A percentile compares a stretch with the other conserved stretches of the same genome.
phyloP scores from a whole-genome alignment of 2,113 vertebrate genomes.

The Oryzias javanicus region DNA sequence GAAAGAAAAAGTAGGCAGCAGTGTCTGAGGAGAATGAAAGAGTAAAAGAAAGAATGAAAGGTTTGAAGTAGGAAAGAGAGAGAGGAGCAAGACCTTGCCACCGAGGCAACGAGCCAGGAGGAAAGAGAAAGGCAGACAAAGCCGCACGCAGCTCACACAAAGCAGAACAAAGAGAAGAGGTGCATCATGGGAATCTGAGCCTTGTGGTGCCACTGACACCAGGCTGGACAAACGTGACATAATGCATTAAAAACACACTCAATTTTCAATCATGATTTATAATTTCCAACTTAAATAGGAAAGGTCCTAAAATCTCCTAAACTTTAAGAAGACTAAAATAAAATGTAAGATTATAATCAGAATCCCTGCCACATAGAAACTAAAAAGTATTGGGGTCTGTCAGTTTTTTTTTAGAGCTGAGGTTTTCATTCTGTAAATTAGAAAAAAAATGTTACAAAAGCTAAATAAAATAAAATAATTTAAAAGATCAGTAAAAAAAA shows the following conservation, averaged over 20 bases:
- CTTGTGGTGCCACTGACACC: slow-evolving; percentile 44
- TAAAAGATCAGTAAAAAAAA: too few relatives aligned
- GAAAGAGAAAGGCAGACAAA: slow-evolving; percentile 67
- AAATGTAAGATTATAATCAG: slow-evolving; percentile 2
- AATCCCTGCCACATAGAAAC: neutral
- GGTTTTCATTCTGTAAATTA: too few relatives aligned
- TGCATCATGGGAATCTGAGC: slow-evolving; percentile 71
- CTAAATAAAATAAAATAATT: too few relatives aligned
- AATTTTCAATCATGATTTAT: neutral
- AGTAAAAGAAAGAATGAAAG: slow-evolving; percentile 36
- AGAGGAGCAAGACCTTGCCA: slow-evolving; percentile 58
- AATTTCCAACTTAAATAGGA: neutral
- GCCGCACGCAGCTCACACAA: slow-evolving; percentile 55
- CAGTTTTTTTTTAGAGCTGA: too few relatives aligned
- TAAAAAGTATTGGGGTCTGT: too few relatives aligned
- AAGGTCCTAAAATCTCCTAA: neutral
- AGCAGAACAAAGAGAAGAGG: slow-evolving; percentile 71
- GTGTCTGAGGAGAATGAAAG: slow-evolving; percentile 23
- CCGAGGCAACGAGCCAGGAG: slow-evolving; percentile 56
- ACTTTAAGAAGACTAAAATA: neutral
- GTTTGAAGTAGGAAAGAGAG: slow-evolving; percentile 35
- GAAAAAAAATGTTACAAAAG: too few relatives aligned
- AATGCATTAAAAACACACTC: slow-evolving; percentile 10
- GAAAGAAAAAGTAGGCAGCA: slow-evolving; percentile 16
- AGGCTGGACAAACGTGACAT: slow-evolving; percentile 46